Evolutionary conservation across 1,140 invertebrate genomes (phyloP), one percentile per base, ranked within the genome.

Genomic region (Delia radicum): DNA sequence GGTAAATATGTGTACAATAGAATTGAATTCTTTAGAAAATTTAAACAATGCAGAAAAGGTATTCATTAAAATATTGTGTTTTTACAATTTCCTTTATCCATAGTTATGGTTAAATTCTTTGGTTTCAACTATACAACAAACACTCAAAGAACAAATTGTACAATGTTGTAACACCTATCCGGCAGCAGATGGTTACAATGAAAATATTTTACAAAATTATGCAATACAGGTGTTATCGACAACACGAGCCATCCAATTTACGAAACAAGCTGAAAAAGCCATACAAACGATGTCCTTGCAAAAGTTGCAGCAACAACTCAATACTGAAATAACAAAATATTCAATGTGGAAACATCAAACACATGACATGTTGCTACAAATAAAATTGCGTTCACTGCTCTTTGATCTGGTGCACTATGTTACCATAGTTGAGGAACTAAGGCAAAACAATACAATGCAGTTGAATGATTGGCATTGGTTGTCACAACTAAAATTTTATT

Each of bases 401-500:
- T 86, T 99, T 73, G 98, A 99, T 83, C 93, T 95, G 0, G 96
- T 98, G 76, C 95, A 99, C 89, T 93, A 96, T 85, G 91, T 96
- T 48, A 89, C 91, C 74, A 90, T 99, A 4, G 90, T 98, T 13
- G 91, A 94, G 79, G 88, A 91, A 79, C 88, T 99, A 15, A 89
- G 96, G 33, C 86, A 90, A 15, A 87, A 89, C 29, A 92, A 91
- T 81, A 90, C 92, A 0, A 90, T 89, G 12, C 89, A 89, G 75
- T 81, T 89, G 15, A 87, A 83, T 26, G 93, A 96, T 78, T 99
- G 98, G 98, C 87, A 90, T 46, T 99, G 98, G 98, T 94, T 95
- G 83, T 95, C 96, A 86, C 97, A 99, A 87, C 87, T 99, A n/a
- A 91, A 96, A 91, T 97, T 85, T 78, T 87, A 85, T 78, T 73